Percentiles rank a stretch among this genome's conserved stretches.
phyloP scores from a whole-genome alignment of 1,140 invertebrate species.

The Sogatella furcifera region DNA sequence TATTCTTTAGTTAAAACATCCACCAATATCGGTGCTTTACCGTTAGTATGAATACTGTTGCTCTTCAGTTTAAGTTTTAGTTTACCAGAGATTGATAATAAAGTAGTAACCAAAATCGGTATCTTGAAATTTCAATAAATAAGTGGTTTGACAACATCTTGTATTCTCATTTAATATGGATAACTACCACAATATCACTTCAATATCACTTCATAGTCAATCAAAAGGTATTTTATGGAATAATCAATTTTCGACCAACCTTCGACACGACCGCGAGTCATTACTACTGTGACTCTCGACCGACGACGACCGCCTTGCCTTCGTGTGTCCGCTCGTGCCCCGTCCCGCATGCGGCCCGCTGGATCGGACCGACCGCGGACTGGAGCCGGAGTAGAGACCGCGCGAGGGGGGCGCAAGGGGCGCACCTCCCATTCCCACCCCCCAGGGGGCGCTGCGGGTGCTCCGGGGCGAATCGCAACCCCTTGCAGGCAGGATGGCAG shows the following conservation, averaged over 20 bases:
- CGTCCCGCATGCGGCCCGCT: slow-evolving; percentile 29
- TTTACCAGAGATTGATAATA: no score
- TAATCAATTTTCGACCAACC: slow-evolving; percentile 29
- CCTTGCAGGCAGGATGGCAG: slow-evolving; percentile 35
- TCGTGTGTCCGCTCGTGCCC: not conserved
- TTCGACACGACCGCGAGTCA: slow-evolving; percentile 56
- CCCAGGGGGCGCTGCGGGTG: slow-evolving; percentile 73
- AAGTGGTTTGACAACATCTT: no score
- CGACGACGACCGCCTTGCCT: slow-evolving; percentile 28
- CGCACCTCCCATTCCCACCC: slow-evolving; percentile 13
- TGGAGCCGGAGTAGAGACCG: slow-evolving; percentile 54
- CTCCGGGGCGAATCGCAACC: slow-evolving; percentile 57
- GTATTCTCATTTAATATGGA: no score
- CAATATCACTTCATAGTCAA: no score
- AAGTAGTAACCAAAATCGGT: no score
- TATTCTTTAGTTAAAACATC: no score
- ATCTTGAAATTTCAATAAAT: no score
- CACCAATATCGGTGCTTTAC: no score
- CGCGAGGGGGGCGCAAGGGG: slow-evolving; percentile 40
- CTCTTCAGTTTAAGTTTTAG: no score
- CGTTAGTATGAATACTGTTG: no score
- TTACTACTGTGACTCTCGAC: slow-evolving; percentile 79
- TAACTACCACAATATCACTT: no score
- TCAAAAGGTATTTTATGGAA: no score
- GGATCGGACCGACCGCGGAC: slow-evolving; percentile 55